Conservation (phyloP, 2,888 invertebrate species). For the Nomada fucata region DNA sequence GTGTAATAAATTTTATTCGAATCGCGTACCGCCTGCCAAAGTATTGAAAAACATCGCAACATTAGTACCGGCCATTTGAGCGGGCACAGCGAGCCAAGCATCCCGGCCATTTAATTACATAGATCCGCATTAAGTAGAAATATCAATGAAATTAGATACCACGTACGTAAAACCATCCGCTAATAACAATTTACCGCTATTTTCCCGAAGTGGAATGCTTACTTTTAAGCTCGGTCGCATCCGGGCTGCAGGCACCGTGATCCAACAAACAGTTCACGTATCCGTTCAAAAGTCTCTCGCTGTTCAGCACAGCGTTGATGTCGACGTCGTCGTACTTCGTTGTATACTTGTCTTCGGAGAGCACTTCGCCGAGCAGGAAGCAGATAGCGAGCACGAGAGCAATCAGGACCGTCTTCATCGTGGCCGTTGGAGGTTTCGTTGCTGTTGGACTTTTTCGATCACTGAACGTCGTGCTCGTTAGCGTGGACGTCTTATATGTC, state of each 20-base stretch:
- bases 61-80: too few species aligned
- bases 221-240: conserved; percentile 90
- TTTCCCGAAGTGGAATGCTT: conserved; percentile 73
- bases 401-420: conserved; percentile 50
- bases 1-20: too few species aligned
- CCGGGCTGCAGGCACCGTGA: conserved; percentile 88
- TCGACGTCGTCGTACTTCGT: conserved; percentile 90
- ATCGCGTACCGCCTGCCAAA: too few species aligned
- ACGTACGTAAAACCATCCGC: too few species aligned
- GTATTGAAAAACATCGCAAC: too few species aligned
- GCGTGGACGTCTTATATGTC: conserved; percentile 58
- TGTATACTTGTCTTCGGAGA: conserved; percentile 84
- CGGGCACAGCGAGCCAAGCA: too few species aligned
- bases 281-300: conserved; percentile 87
- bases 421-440: conserved; percentile 20
- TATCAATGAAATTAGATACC: too few species aligned
- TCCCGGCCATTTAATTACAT: too few species aligned
- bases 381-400: conserved; percentile 24
- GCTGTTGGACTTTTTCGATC: conserved; percentile 34
- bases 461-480: conserved; percentile 61
- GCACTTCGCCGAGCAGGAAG: conserved; percentile 19
- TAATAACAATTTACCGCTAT: background rate
- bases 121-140: too few species aligned
- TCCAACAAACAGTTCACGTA: conserved; percentile 89
- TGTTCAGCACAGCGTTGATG: conserved; percentile 88